phyloP scores from a whole-genome alignment of 2,113 vertebrate species.

The Dasypus novemcinctus region DNA sequence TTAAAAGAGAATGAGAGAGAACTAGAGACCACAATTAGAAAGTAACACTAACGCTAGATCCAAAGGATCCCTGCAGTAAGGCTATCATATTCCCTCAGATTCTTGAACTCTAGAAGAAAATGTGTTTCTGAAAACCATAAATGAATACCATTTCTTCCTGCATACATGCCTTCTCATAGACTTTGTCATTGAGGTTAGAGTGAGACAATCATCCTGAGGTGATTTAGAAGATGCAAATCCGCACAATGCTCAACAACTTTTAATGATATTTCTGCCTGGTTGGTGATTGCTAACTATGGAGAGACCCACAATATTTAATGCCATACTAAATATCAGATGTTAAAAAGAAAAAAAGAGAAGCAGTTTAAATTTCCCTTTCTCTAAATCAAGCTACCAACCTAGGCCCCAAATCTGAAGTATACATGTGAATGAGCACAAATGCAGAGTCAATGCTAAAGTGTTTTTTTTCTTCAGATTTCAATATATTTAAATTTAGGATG shows the following conservation, averaged over 20 bases:
- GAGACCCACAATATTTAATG: background rate
- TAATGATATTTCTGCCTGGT: background rate
- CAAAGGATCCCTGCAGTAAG: background rate
- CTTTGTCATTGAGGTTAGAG: background rate
- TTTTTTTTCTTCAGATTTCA: background rate
- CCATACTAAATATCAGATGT: background rate
- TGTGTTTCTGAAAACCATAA: background rate
- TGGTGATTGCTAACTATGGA: background rate
- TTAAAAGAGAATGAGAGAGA: constrained; percentile 29
- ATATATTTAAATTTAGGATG: background rate
- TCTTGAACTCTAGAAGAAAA: constrained; percentile 29
- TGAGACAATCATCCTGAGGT: background rate
- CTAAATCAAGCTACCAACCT: background rate
- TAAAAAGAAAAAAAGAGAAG: background rate
- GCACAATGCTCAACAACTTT: background rate
- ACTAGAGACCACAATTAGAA: background rate
- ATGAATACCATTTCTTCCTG: background rate
- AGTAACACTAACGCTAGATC: constrained; percentile 15
- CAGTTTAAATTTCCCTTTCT: background rate
- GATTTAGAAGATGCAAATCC: background rate
- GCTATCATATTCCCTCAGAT: background rate
- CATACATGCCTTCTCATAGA: background rate
- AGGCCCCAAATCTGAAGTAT: background rate
- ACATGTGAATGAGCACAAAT: background rate
- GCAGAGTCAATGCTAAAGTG: background rate